These are phyloP conservation scores for Allygus modestus DNA, from an alignment of 2,888 invertebrate genomes.

Conservation along the genomic window DNA sequence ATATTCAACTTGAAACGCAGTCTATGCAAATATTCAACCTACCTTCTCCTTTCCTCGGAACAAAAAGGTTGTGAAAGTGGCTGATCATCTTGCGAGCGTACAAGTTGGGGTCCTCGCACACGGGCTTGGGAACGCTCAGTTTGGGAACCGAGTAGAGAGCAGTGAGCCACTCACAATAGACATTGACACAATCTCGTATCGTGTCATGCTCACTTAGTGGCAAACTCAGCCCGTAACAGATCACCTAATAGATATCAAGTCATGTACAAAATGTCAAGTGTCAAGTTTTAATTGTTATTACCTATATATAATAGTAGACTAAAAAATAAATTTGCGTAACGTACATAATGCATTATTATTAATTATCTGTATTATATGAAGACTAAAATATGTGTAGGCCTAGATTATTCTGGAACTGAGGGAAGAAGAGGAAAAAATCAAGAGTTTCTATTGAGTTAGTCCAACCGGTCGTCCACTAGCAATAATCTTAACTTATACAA, in stretches of 20 bases:
- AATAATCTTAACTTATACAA: too few relatives aligned
- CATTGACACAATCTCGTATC: slow-evolving; percentile 96
- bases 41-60: slow-evolving; percentile 96
- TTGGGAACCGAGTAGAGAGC: slow-evolving; percentile 91
- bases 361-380: too few relatives aligned
- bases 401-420: too few relatives aligned
- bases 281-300: too few relatives aligned
- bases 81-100: slow-evolving; percentile 94
- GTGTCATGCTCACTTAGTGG: slow-evolving; percentile 95
- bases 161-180: slow-evolving; percentile 98
- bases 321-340: too few relatives aligned
- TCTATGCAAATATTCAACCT: slow-evolving; percentile 72
- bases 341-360: too few relatives aligned
- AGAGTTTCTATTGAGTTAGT: too few relatives aligned
- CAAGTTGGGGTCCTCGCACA: slow-evolving; percentile 92
- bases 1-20: neutral
- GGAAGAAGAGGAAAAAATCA: too few relatives aligned
- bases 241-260: slow-evolving; percentile 85
- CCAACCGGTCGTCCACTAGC: too few relatives aligned
- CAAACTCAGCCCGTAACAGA: slow-evolving; percentile 94
- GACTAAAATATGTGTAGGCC: too few relatives aligned
- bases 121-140: slow-evolving; percentile 92
- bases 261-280: slow-evolving; percentile 67
- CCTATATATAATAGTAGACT: too few relatives aligned
- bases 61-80: slow-evolving; percentile 96